Conservation (phyloP, 2,888 invertebrate genomes). For the Spodoptera exigua region DNA sequence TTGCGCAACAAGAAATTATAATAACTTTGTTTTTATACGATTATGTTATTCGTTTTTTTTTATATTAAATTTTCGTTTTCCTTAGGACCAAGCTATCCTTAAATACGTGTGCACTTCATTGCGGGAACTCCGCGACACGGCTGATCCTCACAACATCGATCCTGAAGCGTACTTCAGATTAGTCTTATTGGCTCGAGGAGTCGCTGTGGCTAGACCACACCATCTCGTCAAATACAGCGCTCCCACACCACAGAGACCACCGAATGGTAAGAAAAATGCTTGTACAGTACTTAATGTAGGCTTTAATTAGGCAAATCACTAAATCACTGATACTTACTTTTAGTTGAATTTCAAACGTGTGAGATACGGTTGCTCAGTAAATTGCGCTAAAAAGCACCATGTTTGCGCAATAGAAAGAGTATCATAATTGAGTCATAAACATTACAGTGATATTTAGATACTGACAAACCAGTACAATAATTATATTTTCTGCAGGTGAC, state of each 20-base stretch:
- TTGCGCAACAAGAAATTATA: too few relatives aligned
- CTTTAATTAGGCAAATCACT: too few relatives aligned
- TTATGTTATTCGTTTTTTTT: background rate
- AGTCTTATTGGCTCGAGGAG: conserved; percentile 94
- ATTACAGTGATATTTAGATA: background rate
- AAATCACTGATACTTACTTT: too few relatives aligned
- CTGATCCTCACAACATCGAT: conserved; percentile 93
- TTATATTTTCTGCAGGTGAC: conserved; percentile 68
- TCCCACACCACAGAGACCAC: conserved; percentile 77
- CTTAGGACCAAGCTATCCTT: conserved; percentile 94
- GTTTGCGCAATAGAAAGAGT: conserved; percentile 1
- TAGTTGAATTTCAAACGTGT: too few relatives aligned
- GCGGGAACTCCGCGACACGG: conserved; percentile 90
- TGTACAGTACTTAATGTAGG: too few relatives aligned
- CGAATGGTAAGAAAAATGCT: conserved; percentile 69
- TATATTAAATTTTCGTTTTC: background rate
- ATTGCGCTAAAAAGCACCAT: background rate
- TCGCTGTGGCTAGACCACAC: conserved; percentile 95
- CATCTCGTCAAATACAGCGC: conserved; percentile 90
- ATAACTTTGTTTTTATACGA: background rate
- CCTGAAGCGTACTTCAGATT: conserved; percentile 97
- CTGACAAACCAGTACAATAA: background rate
- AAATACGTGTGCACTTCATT: conserved; percentile 93
- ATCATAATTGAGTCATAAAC: too few relatives aligned
- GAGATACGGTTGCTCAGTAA: too few relatives aligned